phyloP scores from a whole-genome alignment of 1,140 invertebrate genomes.

The Helicoverpa zea region DNA sequence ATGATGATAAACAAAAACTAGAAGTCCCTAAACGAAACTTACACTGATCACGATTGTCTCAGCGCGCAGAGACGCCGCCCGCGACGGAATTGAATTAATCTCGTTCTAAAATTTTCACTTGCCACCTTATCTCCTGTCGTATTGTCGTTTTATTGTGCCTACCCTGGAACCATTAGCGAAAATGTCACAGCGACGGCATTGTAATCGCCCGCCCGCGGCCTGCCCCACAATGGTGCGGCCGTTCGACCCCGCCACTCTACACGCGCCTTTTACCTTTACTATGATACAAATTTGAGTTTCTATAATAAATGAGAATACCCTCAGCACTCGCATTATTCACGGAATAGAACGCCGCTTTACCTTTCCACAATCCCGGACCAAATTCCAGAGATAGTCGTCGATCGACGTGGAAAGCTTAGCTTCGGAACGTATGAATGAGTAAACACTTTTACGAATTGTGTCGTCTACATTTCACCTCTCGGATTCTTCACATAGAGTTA shows the following conservation, averaged over 20 bases:
- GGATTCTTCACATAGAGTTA: conserved; percentile 73
- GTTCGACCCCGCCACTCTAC: conserved; percentile 73
- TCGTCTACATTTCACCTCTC: conserved; percentile 67
- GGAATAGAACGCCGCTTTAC: conserved; percentile 52
- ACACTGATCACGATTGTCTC: conserved; percentile 42
- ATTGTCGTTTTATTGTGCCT: conserved; percentile 86
- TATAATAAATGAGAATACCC: conserved; percentile 75
- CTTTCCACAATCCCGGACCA: conserved; percentile 41
- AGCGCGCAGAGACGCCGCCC: conserved; percentile 60
- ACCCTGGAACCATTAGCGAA: conserved; percentile 85
- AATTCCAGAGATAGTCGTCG: conserved; percentile 52
- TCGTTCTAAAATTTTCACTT: conserved; percentile 85
- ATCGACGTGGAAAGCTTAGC: conserved; percentile 53
- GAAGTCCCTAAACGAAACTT: not conserved
- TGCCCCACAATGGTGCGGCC: conserved; percentile 80
- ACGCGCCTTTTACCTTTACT: conserved; percentile 75
- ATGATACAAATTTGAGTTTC: conserved; percentile 79
- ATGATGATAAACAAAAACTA: conserved; percentile 15
- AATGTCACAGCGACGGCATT: conserved; percentile 84
- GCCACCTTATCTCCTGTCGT: conserved; percentile 84
- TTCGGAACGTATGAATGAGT: conserved; percentile 69
- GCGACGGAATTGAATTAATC: conserved; percentile 81
- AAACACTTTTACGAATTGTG: conserved; percentile 74
- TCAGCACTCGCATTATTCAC: conserved; percentile 62
- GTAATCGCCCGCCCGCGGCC: conserved; percentile 79